These are phyloP conservation scores for Drosophila simulans DNA, from an alignment of 1,140 invertebrate genomes.

Conservation along the genomic window DNA sequence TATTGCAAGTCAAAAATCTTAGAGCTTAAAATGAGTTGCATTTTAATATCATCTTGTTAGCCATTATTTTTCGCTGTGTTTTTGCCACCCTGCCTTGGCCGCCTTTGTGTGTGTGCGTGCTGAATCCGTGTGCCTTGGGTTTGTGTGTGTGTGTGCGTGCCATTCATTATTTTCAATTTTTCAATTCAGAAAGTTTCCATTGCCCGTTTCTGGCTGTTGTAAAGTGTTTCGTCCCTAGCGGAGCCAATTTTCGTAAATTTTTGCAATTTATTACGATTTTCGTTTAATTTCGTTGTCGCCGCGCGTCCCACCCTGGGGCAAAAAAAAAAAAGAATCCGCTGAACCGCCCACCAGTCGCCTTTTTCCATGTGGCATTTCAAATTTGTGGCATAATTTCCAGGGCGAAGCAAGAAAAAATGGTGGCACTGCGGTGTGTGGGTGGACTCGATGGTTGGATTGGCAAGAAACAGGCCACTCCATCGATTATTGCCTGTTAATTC, in stretches of 20 bases:
- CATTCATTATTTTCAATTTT: constrained; percentile 82
- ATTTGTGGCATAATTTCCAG: constrained; percentile 55
- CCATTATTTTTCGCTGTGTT: constrained; percentile 1
- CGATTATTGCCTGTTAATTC: constrained; percentile 78
- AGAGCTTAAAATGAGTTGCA: too few species aligned
- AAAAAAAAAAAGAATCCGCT: neutral
- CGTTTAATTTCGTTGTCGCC: constrained; percentile 69
- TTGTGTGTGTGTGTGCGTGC: constrained; percentile 33
- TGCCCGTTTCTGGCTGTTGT: constrained; percentile 27
- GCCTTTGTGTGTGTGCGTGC: constrained; percentile 6
- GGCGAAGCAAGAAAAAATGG: neutral
- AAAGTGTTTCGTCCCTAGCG: constrained; percentile 37
- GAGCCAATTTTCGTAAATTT: constrained; percentile 76
- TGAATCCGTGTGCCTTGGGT: neutral
- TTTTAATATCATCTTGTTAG: too few species aligned
- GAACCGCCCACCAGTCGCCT: neutral
- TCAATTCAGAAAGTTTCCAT: constrained; percentile 75
- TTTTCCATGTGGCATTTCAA: constrained; percentile 45
- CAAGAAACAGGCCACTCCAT: constrained; percentile 47
- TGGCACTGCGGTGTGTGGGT: neutral
- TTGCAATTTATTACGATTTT: constrained; percentile 81
- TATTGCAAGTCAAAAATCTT: neutral
- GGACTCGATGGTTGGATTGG: constrained; percentile 37
- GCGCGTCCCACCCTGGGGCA: constrained; percentile 27
- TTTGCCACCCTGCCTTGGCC: neutral